Conservation (phyloP, 2,113 vertebrate genomes). For the Nyctereutes procyonoides region DNA sequence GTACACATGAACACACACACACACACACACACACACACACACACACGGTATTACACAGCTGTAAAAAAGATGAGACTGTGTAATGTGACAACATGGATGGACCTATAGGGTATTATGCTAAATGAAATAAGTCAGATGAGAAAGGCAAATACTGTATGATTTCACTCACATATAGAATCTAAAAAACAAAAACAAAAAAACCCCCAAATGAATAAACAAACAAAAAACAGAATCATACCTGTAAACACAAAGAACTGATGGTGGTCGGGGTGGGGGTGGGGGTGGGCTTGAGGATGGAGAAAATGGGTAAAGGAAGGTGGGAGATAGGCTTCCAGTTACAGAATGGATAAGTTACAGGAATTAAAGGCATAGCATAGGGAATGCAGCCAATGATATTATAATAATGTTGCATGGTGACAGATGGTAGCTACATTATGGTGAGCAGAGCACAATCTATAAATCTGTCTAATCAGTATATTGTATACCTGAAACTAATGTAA, state of each 20-base stretch:
- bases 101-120: not conserved
- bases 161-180: not conserved
- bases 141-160: not conserved
- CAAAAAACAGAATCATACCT: not conserved
- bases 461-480: not conserved
- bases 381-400: not conserved
- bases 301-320: not conserved
- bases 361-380: not conserved
- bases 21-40: not conserved
- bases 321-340: not conserved
- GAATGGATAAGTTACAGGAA: not conserved
- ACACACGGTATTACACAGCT: not conserved
- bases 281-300: not conserved
- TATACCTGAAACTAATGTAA: not conserved
- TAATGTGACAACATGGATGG: not conserved
- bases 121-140: not conserved
- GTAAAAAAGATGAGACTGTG: not conserved
- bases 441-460: not conserved
- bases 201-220: not conserved
- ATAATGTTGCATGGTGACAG: not conserved
- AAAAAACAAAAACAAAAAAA: not conserved
- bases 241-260: not conserved
- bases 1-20: not conserved
- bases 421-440: not conserved
- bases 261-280: not conserved